Conservation (phyloP, 1,140 invertebrate genomes). For the Cydia splendana region DNA sequence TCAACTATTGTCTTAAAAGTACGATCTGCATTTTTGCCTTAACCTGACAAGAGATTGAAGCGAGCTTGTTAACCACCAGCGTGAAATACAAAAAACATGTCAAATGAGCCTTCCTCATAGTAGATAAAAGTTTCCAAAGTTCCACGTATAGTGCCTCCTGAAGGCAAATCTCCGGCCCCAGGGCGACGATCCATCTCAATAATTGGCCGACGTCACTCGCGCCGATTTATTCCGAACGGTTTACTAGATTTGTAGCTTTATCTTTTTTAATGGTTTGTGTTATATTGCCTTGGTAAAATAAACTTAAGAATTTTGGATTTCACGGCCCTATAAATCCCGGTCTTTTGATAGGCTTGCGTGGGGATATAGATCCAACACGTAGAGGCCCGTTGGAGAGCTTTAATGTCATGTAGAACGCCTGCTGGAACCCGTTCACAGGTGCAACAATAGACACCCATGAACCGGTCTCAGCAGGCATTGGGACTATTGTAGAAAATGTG, state of each 20-base stretch:
- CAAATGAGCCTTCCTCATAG: not conserved
- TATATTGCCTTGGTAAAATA: not conserved
- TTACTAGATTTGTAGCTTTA: not conserved
- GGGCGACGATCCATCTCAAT: slow-evolving; percentile 13
- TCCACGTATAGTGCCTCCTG: slow-evolving; percentile 5
- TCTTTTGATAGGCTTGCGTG: no score
- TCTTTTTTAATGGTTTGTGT: not conserved
- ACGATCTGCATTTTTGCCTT: no score
- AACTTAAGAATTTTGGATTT: not conserved
- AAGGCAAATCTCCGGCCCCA: slow-evolving; percentile 4
- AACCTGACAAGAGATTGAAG: not conserved
- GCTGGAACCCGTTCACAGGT: no score
- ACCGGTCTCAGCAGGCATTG: no score
- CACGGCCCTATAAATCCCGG: no score
- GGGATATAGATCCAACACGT: no score
- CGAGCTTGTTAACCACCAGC: not conserved
- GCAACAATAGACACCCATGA: no score
- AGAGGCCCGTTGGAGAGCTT: no score
- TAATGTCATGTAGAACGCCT: no score
- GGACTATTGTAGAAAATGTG: no score
- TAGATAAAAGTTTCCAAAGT: slow-evolving; percentile 3
- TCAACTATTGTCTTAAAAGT: no score
- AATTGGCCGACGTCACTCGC: slow-evolving; percentile 12
- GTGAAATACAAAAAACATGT: not conserved
- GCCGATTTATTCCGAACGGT: not conserved